phyloP scores from a whole-genome alignment of 1,140 invertebrate genomes.

The Drosophila kohkoa region DNA sequence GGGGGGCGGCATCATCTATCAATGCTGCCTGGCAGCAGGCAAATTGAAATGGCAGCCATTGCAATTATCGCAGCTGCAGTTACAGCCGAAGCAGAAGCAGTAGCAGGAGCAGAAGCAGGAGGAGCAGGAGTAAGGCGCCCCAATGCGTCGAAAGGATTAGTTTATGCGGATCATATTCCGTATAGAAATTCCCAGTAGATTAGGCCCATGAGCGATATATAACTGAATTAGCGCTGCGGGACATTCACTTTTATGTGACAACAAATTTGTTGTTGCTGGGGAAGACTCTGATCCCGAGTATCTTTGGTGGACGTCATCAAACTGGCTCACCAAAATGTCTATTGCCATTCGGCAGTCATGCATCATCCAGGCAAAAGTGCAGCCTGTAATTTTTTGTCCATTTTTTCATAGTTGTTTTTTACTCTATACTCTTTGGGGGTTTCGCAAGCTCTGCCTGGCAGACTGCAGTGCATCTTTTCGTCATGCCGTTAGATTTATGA shows the following conservation, averaged over 20 bases:
- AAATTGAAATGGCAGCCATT: conserved; percentile 79
- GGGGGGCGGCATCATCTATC: conserved; percentile 63
- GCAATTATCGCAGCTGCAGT: conserved; percentile 70
- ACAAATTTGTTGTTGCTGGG: background rate
- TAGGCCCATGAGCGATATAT: conserved; percentile 73
- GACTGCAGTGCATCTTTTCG: conserved; percentile 78
- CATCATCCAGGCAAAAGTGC: conserved; percentile 60
- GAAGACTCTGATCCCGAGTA: background rate
- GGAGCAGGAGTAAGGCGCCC: background rate
- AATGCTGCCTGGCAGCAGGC: conserved; percentile 55
- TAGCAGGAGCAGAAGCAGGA: background rate
- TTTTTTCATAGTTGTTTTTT: background rate
- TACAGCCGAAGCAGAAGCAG: background rate
- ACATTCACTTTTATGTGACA: conserved; percentile 55
- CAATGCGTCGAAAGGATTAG: conserved; percentile 23
- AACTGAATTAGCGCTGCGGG: conserved; percentile 75
- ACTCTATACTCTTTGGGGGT: background rate
- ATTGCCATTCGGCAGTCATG: conserved; percentile 53
- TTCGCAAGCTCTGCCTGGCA: background rate
- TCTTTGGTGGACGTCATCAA: background rate
- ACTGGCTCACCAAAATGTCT: background rate
- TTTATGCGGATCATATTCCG: conserved; percentile 4
- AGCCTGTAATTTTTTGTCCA: conserved; percentile 63
- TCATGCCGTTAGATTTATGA: conserved; percentile 81
- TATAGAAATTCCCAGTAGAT: conserved; percentile 62